Evolutionary conservation across 1,140 invertebrate genomes (phyloP).

Genomic region (Maniola jurtina): DNA sequence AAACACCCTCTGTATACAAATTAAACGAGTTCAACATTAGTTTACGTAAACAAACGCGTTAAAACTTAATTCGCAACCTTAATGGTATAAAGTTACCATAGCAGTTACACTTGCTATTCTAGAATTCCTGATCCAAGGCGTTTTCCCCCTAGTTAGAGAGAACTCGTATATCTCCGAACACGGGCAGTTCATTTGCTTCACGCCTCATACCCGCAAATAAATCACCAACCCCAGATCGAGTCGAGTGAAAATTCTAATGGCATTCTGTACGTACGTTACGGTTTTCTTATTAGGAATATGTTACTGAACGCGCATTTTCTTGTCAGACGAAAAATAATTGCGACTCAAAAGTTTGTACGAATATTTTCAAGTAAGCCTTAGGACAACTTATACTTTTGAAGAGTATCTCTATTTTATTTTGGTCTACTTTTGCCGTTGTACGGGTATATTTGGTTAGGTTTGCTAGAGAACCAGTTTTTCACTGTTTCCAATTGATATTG

Average conservation of each 20-base stretch:
- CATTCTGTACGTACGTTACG: slow-evolving; percentile 35
- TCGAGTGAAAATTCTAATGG: slow-evolving; percentile 48
- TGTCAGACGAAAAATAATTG: slow-evolving; percentile 3
- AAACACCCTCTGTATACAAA: neutral
- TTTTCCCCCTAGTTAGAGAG: slow-evolving; percentile 48
- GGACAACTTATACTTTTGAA: too few species aligned
- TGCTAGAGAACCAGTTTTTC: too few species aligned
- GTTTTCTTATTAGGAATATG: slow-evolving; percentile 22
- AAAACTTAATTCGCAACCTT: slow-evolving; percentile 11
- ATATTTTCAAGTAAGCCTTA: neutral
- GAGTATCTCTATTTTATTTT: too few species aligned
- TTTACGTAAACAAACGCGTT: slow-evolving; percentile 3
- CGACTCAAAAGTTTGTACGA: neutral
- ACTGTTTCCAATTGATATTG: too few species aligned
- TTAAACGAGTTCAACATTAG: neutral
- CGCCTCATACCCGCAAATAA: slow-evolving; percentile 75
- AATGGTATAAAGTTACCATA: slow-evolving; percentile 37
- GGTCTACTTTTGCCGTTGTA: too few species aligned
- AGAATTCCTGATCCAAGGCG: slow-evolving; percentile 46
- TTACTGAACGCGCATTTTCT: slow-evolving; percentile 13
- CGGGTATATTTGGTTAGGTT: too few species aligned
- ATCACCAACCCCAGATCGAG: slow-evolving; percentile 55
- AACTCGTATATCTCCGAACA: slow-evolving; percentile 64
- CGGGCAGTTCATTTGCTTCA: slow-evolving; percentile 73
- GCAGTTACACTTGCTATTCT: slow-evolving; percentile 29